Evolutionary conservation across 1,140 invertebrate genomes (phyloP).

Genomic region (Pygmarrhopalites habei): DNA sequence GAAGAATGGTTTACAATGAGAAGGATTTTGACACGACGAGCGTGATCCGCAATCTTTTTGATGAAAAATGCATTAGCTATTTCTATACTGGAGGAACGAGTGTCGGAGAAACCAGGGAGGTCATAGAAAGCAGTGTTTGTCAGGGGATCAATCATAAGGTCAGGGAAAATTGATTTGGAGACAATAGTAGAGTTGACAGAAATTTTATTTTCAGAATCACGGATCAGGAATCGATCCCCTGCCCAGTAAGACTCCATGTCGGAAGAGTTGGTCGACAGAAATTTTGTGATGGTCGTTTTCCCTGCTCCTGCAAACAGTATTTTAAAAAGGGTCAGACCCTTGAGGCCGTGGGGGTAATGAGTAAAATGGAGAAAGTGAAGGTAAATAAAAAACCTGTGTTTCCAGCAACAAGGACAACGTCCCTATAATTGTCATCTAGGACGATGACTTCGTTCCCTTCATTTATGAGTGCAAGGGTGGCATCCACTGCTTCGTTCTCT

Average conservation of each 20-base stretch:
- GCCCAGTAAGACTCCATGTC: neutral
- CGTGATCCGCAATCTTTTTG: constrained; percentile 25
- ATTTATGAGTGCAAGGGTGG: neutral
- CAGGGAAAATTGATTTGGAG: constrained; percentile 34
- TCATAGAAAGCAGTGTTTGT: constrained; percentile 27
- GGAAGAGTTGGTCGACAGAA: neutral
- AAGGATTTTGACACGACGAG: constrained; percentile 27
- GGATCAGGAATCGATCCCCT: neutral
- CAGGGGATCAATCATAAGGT: constrained; percentile 13
- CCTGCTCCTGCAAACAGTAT: no score
- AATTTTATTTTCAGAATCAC: constrained; percentile 12
- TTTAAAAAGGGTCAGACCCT: no score
- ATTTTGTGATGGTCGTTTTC: neutral
- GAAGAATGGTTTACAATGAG: constrained; percentile 30
- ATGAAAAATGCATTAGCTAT: no score
- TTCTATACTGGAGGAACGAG: constrained; percentile 23
- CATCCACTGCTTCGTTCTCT: neutral
- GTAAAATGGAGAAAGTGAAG: no score
- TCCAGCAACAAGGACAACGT: neutral
- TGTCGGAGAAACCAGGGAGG: constrained; percentile 39
- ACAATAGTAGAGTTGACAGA: constrained; percentile 2
- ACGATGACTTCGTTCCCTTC: neutral
- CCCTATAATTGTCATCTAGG: neutral
- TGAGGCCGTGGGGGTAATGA: no score
- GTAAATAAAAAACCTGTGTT: no score